Base-by-base conservation (phyloP, 2,888 invertebrate genomes). In the Xestia sexstrigata region DNA sequence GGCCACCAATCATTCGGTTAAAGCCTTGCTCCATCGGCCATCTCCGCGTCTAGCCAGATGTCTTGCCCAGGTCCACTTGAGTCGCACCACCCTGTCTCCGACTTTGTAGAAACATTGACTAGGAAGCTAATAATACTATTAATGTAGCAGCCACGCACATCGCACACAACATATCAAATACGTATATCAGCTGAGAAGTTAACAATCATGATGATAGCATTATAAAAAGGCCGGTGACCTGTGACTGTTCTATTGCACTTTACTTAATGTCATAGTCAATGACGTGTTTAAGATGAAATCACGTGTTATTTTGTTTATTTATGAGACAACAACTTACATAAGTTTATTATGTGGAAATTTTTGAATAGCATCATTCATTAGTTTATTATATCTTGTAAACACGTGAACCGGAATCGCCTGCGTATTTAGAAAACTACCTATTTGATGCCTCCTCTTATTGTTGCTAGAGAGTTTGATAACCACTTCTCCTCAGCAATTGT, bases 221-320 rank as follows among this genome's bases (percentile, higher is more conserved):
- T 30, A 45, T 42, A 15, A 7, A 66, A 35, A 69, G 63, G 60
- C 84, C 30, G 35, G 58, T 71, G 81, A 65, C 81, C 71, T 68
- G 0, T 84, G 81, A 17, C 81, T 35, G 17, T 49, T 68, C 42
- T 66, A 52, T 5, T 60, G 45, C 52, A 66, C 20, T 78, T 58
- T 35, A 39, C 35, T 45, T 67, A 83, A 79, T 63, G 55, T 66
- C 20, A 47, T 17, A 70, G 30, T 52, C 80, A 70, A 63, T 76
- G 70, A 75, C 67, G 62, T 45, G n/a, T 67, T 67, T 52, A 23
- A 52, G 45, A 75, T 60, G 26, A 66, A 60, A 17, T 71, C 52
- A 68, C 39, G 63, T 55, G 30, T 60, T 60, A n/a, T 45, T 58
- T 49, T 79, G 67, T 84, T 82, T 68, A 30, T 70, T 42, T 78